A percentile compares a stretch with the other conserved stretches of the same genome.
Evolutionary conservation across 2,888 invertebrate genomes (phyloP).

Genomic region (Agonum fuliginosum): DNA sequence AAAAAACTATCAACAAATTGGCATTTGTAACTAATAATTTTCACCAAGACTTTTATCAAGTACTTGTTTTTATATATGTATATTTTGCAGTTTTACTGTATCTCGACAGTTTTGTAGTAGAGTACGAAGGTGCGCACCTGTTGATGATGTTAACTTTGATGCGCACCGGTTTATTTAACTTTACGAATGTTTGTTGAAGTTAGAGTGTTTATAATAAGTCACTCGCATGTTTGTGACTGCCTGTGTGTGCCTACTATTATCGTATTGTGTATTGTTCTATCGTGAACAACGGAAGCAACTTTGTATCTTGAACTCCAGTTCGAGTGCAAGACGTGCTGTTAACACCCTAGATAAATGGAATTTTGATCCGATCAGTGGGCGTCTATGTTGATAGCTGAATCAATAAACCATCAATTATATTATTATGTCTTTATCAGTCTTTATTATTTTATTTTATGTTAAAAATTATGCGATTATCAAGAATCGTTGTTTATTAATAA

Average conservation of each 20-base stretch:
- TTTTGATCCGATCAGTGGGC: constrained; percentile 62
- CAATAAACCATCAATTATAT: constrained; percentile 69
- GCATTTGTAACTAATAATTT: constrained; percentile 62
- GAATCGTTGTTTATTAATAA: constrained; percentile 40
- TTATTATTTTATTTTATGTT: constrained; percentile 47
- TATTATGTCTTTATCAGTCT: constrained; percentile 54
- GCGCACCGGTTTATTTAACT: constrained; percentile 37
- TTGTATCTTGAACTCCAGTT: constrained; percentile 10
- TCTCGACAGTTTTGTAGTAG: constrained; percentile 42
- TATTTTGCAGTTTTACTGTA: constrained; percentile 50
- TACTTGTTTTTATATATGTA: constrained; percentile 54
- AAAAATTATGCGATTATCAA: constrained; percentile 36
- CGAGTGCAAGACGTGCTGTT: constrained; percentile 3
- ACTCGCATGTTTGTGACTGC: constrained; percentile 51
- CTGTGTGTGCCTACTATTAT: constrained; percentile 57
- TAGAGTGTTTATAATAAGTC: constrained; percentile 44
- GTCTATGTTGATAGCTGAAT: constrained; percentile 71
- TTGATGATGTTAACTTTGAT: neutral
- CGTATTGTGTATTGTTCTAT: constrained; percentile 48
- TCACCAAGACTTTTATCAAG: constrained; percentile 42
- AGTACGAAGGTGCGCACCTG: constrained; percentile 22
- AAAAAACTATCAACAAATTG: constrained; percentile 69
- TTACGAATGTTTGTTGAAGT: constrained; percentile 47
- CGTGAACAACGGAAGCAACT: constrained; percentile 35
- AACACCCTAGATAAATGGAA: constrained; percentile 21